phyloP scores from a whole-genome alignment of 2,888 invertebrate genomes.

The Lordiphosa andalusiaca region DNA sequence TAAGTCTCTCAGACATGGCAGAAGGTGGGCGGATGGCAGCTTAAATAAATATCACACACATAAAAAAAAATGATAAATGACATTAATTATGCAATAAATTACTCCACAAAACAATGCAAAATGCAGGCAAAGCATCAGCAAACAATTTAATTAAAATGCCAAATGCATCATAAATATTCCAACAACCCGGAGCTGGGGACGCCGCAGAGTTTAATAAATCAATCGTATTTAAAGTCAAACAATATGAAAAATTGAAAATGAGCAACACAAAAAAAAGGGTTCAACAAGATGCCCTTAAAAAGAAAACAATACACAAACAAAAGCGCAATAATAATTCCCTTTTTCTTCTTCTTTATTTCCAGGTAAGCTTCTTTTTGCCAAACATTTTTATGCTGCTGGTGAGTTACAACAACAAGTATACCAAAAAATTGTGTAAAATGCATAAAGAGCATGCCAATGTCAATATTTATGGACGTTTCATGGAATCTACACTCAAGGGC shows the following conservation, averaged over 20 bases:
- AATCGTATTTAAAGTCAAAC: slow-evolving; percentile 23
- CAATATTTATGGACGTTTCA: slow-evolving; percentile 52
- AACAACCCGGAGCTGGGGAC: slow-evolving; percentile 15
- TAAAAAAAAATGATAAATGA: slow-evolving; percentile 21
- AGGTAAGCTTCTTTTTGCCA: slow-evolving; percentile 45
- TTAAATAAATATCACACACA: slow-evolving; percentile 8
- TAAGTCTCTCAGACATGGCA: no score
- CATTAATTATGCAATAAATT: slow-evolving; percentile 69
- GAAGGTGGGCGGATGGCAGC: no score
- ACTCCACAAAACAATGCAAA: slow-evolving; percentile 7
- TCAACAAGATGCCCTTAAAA: not conserved
- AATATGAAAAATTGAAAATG: slow-evolving; percentile 1
- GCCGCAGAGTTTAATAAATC: slow-evolving; percentile 25
- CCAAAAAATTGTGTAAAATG: slow-evolving; percentile 28
- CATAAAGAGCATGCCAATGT: slow-evolving; percentile 39
- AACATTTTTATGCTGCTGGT: not conserved
- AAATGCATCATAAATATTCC: slow-evolving; percentile 60
- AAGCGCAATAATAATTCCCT: slow-evolving; percentile 3
- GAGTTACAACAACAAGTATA: not conserved
- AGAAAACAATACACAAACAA: slow-evolving; percentile 5
- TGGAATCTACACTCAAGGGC: slow-evolving; percentile 55
- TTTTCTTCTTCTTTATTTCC: slow-evolving; percentile 27
- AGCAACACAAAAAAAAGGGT: slow-evolving; percentile 4
- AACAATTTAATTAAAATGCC: slow-evolving; percentile 66
- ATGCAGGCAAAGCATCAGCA: slow-evolving; percentile 21